A percentile compares a stretch with the other conserved stretches of the same genome.
Evolutionary conservation across 2,113 vertebrate species (phyloP).

Genomic region (Colius striatus): DNA sequence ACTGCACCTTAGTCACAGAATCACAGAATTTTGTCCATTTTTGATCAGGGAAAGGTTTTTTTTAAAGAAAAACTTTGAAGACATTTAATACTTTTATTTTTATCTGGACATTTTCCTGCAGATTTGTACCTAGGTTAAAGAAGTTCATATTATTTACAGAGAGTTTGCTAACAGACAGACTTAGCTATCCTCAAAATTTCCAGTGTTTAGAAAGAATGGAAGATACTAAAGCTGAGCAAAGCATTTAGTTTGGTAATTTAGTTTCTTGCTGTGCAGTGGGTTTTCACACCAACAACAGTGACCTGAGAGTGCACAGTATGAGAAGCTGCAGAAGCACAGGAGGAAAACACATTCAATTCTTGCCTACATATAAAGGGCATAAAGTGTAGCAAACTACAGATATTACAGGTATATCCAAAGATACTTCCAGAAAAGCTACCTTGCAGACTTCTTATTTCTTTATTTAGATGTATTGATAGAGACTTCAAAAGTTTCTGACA

Average conservation of each 20-base stretch:
- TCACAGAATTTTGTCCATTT: not conserved
- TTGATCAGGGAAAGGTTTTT: not conserved
- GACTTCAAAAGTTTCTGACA: not conserved
- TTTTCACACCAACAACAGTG: not conserved
- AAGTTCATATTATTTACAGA: not conserved
- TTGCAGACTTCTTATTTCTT: not conserved
- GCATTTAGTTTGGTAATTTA: not conserved
- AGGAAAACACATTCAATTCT: not conserved
- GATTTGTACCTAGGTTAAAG: not conserved
- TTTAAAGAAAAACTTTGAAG: not conserved
- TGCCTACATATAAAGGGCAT: not conserved
- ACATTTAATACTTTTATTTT: not conserved
- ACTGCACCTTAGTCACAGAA: not conserved
- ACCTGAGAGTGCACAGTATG: not conserved
- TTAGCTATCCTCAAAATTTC: not conserved
- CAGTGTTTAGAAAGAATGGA: not conserved
- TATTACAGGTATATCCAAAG: not conserved
- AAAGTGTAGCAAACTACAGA: not conserved
- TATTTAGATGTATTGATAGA: not conserved
- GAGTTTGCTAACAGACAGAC: not conserved
- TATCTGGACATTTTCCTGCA: not conserved
- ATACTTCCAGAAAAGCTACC: not conserved
- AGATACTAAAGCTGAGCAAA: not conserved
- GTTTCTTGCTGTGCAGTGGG: not conserved
- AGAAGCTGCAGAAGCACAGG: not conserved